Conservation (phyloP, 1,140 invertebrate species). For the Streblospio benedicti region DNA sequence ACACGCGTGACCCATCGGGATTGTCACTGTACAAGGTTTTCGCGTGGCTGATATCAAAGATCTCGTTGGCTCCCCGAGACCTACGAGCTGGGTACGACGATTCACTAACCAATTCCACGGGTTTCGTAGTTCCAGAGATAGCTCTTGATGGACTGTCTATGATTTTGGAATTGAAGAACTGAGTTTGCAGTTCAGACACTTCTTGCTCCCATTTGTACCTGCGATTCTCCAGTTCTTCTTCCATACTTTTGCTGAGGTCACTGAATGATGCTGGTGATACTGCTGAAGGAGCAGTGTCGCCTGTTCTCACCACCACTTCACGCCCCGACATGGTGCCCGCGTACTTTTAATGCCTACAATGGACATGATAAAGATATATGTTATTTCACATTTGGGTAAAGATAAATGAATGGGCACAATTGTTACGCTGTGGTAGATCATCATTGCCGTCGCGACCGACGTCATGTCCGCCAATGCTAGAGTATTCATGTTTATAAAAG, state of each 20-base stretch:
- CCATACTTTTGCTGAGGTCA: conserved; percentile 1
- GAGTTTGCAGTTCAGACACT: background rate
- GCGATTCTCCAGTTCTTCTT: conserved; percentile 1
- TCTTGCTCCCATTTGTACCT: conserved; percentile 1
- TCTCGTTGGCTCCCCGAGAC: background rate
- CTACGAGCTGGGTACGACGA: background rate
- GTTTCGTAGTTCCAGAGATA: background rate
- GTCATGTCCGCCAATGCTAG: too few species aligned
- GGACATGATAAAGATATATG: too few species aligned
- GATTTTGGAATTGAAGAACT: conserved; percentile 8
- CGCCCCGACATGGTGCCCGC: too few species aligned
- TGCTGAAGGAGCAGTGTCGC: too few species aligned
- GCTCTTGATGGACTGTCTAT: background rate
- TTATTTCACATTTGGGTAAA: too few species aligned
- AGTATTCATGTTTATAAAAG: too few species aligned
- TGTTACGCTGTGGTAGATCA: too few species aligned
- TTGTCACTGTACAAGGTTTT: background rate
- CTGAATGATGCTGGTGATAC: too few species aligned
- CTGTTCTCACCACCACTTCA: too few species aligned
- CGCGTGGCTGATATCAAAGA: background rate
- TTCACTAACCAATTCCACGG: background rate
- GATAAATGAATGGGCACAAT: too few species aligned
- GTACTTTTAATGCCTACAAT: too few species aligned
- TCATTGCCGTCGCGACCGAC: too few species aligned
- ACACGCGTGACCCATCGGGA: conserved; percentile 1